phyloP scores from a whole-genome alignment of 2,113 vertebrate species.

The Platysternon megacephalum region DNA sequence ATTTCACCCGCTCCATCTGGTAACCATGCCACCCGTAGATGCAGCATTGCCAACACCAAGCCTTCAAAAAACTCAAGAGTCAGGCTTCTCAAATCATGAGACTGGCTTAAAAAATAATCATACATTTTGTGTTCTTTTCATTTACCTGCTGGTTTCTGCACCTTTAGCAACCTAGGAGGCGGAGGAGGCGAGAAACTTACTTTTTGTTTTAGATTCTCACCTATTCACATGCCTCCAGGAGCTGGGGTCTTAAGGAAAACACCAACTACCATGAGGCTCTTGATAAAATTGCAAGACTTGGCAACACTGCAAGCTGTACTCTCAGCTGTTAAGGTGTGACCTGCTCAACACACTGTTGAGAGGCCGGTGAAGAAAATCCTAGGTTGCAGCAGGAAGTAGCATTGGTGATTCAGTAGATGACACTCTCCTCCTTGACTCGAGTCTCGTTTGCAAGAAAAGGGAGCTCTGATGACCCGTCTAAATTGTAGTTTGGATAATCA shows the following conservation, averaged over 20 bases:
- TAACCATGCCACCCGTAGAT: not conserved
- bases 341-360: not conserved
- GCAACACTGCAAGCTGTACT: not conserved
- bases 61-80: not conserved
- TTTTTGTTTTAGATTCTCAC: not conserved
- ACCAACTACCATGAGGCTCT: not conserved
- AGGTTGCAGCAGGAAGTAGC: not conserved
- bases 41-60: not conserved
- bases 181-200: not conserved
- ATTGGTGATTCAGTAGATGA: not conserved
- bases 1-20: not conserved
- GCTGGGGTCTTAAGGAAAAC: not conserved
- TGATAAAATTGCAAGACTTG: not conserved
- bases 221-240: not conserved
- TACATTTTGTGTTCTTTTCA: not conserved
- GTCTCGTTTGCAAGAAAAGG: not conserved
- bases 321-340: not conserved
- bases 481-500: not conserved
- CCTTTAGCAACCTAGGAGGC: not conserved
- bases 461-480: not conserved
- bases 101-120: not conserved
- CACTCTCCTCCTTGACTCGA: not conserved
- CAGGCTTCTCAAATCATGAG: rapidly evolving
- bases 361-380: not conserved
- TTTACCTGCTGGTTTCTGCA: not conserved